Percentiles rank a stretch among this genome's conserved stretches.
phyloP scores from a whole-genome alignment of 2,113 vertebrate genomes.

The Elaphurus davidianus region DNA sequence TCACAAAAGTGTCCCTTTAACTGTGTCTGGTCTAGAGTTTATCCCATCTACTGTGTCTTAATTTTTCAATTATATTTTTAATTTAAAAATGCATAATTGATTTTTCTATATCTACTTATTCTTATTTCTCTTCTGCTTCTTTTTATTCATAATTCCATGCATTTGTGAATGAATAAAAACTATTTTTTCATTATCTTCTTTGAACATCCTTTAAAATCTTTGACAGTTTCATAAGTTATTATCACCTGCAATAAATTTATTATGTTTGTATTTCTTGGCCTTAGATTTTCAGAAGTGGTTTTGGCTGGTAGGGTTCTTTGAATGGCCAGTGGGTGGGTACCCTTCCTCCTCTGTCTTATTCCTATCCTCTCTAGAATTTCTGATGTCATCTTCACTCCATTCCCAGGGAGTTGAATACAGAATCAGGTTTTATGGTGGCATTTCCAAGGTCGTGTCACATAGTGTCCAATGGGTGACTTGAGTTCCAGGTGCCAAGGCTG shows the following conservation, averaged over 20 bases:
- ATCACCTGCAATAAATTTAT: not conserved
- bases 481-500: not conserved
- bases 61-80: not conserved
- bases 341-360: not conserved
- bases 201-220: not conserved
- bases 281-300: not conserved
- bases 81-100: not conserved
- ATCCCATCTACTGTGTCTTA: not conserved
- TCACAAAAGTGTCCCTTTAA: not conserved
- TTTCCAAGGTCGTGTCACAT: not conserved
- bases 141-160: slow-evolving; percentile 7
- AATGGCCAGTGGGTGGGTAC: not conserved
- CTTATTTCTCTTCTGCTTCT: not conserved
- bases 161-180: not conserved
- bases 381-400: not conserved
- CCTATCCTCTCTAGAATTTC: not conserved
- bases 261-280: not conserved
- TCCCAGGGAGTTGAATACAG: not conserved
- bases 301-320: not conserved
- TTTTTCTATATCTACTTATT: not conserved
- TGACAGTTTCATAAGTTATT: not conserved
- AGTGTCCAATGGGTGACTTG: not conserved
- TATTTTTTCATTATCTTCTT: not conserved
- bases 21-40: not conserved
- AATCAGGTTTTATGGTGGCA: not conserved